Evolutionary conservation across 2,797 vertebrate species (phyloP).

Genomic region (Pseudomugil tenellus): DNA sequence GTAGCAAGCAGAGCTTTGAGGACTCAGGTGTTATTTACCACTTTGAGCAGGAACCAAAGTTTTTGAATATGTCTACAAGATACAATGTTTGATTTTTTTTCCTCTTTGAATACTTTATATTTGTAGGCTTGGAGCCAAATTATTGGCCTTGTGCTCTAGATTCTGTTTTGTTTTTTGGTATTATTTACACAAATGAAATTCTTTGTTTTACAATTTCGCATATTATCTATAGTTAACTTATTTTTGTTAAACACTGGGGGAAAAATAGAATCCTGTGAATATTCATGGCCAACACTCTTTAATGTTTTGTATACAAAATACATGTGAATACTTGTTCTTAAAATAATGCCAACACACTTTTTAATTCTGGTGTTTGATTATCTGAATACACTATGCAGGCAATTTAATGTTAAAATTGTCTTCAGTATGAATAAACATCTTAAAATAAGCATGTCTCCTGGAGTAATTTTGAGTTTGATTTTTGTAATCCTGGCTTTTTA

Average conservation of each 20-base stretch:
- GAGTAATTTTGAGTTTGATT: background rate
- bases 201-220: conserved; percentile 26
- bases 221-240: conserved; percentile 64
- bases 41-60: conserved; percentile 23
- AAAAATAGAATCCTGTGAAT: conserved; percentile 40
- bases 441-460: conserved; percentile 3
- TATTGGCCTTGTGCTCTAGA: conserved; percentile 22
- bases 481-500: background rate
- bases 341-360: conserved; percentile 49
- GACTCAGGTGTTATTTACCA: conserved; percentile 19
- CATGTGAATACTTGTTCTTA: conserved; percentile 42
- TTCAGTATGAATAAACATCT: conserved; percentile 59
- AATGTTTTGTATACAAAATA: conserved; percentile 57
- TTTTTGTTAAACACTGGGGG: conserved; percentile 64
- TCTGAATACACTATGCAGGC: conserved; percentile 30
- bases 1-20: conserved; percentile 28
- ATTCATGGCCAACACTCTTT: conserved; percentile 39
- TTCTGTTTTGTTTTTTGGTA: conserved; percentile 28
- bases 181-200: conserved; percentile 30
- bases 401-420: conserved; percentile 45
- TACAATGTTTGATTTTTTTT: background rate
- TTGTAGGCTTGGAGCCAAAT: conserved; percentile 52
- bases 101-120: conserved; percentile 32
- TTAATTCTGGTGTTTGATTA: conserved; percentile 41
- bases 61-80: conserved; percentile 13